Evolutionary conservation across 2,113 vertebrate species (phyloP).

Genomic region (Trochalopteron elliotii): DNA sequence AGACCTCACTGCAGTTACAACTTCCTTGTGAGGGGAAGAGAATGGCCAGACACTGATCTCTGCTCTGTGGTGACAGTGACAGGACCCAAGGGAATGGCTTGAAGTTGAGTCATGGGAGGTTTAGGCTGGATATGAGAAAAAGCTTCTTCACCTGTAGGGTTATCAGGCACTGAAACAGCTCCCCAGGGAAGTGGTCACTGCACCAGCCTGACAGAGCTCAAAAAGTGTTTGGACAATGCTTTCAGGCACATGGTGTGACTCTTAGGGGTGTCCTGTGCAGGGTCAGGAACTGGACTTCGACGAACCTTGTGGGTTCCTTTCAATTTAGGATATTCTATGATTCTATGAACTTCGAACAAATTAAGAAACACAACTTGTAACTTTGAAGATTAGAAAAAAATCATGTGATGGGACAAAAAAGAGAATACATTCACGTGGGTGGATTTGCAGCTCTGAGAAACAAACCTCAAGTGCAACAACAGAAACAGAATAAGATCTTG

Average conservation of each 20-base stretch:
- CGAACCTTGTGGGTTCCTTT: background rate
- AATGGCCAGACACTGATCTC: background rate
- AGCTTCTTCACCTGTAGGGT: background rate
- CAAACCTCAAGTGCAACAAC: background rate
- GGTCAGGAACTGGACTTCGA: no score
- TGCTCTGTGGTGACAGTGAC: background rate
- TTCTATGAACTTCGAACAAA: background rate
- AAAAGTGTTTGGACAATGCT: accelerated
- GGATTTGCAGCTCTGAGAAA: background rate
- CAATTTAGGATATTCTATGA: background rate
- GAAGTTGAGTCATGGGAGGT: background rate
- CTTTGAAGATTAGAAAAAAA: background rate
- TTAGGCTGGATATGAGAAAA: accelerated
- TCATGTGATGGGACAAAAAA: background rate
- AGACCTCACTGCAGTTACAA: background rate
- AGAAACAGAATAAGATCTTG: background rate
- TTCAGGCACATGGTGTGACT: background rate
- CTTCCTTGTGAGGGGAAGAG: accelerated
- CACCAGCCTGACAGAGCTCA: background rate
- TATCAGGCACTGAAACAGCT: background rate
- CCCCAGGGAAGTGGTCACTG: background rate
- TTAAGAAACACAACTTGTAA: background rate
- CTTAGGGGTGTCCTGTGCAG: no score
- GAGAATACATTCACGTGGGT: background rate
- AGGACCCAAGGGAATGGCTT: background rate